Conservation (phyloP, 2,797 vertebrate genomes). For the Chrosomus eos region DNA sequence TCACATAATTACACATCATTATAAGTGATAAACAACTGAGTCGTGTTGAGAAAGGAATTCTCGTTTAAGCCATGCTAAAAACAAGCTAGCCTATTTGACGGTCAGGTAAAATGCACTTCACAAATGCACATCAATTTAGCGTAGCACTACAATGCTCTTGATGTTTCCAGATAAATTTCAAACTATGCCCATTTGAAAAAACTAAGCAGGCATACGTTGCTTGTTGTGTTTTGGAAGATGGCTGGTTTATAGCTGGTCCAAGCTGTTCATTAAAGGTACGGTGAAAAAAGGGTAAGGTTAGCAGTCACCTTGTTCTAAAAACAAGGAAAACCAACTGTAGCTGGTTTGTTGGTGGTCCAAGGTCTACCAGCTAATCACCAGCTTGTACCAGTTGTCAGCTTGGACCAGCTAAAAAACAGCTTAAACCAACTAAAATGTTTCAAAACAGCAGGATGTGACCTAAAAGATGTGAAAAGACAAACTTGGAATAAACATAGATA, state of each 20-base stretch:
- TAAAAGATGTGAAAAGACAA: neutral
- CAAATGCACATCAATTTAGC: neutral
- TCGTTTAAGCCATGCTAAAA: neutral
- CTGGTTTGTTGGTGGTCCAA: slow-evolving; percentile 5
- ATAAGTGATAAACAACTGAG: neutral
- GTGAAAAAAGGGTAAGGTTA: neutral
- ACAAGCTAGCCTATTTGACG: neutral
- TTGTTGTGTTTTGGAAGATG: neutral
- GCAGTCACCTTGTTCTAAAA: neutral
- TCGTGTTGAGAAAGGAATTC: neutral
- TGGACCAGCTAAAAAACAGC: neutral
- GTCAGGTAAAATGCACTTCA: slow-evolving; percentile 9
- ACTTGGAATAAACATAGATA: neutral
- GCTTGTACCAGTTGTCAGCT: too few species aligned
- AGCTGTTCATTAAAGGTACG: neutral
- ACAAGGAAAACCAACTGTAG: neutral
- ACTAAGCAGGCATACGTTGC: neutral
- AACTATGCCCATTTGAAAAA: neutral
- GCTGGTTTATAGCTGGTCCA: neutral
- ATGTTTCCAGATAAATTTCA: neutral
- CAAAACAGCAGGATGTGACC: neutral
- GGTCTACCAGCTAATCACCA: neutral
- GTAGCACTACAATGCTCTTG: neutral
- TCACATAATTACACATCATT: neutral
- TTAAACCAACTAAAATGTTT: neutral